These are phyloP conservation scores for Sebastes itinus DNA, from an alignment of 2,797 vertebrate genomes.

Conservation along the genomic window DNA sequence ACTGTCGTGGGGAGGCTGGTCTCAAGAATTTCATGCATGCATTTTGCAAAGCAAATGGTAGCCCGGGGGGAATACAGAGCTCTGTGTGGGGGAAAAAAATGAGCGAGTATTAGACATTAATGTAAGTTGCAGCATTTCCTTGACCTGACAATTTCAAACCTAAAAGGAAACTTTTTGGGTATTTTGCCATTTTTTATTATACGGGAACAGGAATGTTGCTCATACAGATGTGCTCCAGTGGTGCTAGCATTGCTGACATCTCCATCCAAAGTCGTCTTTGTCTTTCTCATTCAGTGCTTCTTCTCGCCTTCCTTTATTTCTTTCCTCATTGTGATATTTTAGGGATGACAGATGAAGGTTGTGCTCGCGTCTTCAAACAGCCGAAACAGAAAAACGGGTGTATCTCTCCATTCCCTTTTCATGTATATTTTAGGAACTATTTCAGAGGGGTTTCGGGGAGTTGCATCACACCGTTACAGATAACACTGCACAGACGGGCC, in stretches of 20 bases:
- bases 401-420: constrained; percentile 69
- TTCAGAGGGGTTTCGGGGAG: constrained; percentile 74
- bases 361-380: constrained; percentile 60
- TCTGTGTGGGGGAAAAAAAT: constrained; percentile 72
- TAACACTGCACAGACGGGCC: constrained; percentile 56
- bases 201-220: constrained; percentile 13
- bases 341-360: constrained; percentile 63
- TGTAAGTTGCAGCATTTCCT: constrained; percentile 51
- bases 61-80: constrained; percentile 66
- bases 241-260: constrained; percentile 34
- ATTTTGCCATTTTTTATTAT: constrained; percentile 32
- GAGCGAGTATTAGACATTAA: constrained; percentile 64
- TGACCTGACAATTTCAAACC: constrained; percentile 56
- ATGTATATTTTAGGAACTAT: constrained; percentile 79
- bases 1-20: constrained; percentile 69
- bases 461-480: constrained; percentile 73
- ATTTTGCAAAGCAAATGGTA: constrained; percentile 77
- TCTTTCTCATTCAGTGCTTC: constrained; percentile 23
- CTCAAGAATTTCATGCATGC: constrained; percentile 79
- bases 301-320: constrained; percentile 4
- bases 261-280: constrained; percentile 24
- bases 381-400: constrained; percentile 44
- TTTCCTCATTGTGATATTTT: constrained; percentile 54
- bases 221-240: constrained; percentile 30
- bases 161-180: constrained; percentile 39